Evolutionary conservation across 2,797 vertebrate species (phyloP), one percentile per base, ranked within the genome.

Genomic region (Clamator glandarius): DNA sequence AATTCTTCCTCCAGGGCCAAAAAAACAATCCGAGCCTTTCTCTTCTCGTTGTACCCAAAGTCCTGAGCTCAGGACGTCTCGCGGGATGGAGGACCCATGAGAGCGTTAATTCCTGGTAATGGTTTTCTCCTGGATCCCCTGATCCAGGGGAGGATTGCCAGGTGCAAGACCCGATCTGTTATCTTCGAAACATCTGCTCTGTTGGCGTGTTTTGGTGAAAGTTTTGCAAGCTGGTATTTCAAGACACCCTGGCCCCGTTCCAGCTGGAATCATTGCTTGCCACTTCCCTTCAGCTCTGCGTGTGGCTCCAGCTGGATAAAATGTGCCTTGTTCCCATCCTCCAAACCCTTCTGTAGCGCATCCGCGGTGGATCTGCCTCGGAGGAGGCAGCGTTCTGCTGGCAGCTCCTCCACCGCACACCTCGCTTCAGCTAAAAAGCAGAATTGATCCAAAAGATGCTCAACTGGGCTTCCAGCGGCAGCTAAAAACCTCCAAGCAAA

Each of bases 191-290:
- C 91, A 94, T 87, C 91, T 59, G 84, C 57, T 57, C 93, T 48
- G 58, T 39, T 95, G 95, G 90, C 58, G 4, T 70, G 57, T 87
- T 96, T 90, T 90, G 94, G 94, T 92, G 96, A 96, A 95, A 95
- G 92, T 96, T 92, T 96, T 96, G 90, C 92, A 93, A 93, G 87
- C 89, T 70, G 87, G 87, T 93, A 92, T 93, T 93, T 94, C 95
- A 95, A 92, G 87, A 80, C 81, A 67, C 59, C 80, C 78, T 96
- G 96, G 94, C 58, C 4, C 1, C 66, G 28, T 55, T 96, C 93
- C 95, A 95, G 82, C 46, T 8, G 54, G 50, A 19, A 13, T 78
- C 90, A 94, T 92, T 78, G 61, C 87, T 62, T 23, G 57, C 50
- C 52, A 9, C 68, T 91, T 95, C 89, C 77, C 85, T 92, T 87